Base-by-base conservation (phyloP, 2,797 vertebrate genomes). In the Karalla daura region DNA sequence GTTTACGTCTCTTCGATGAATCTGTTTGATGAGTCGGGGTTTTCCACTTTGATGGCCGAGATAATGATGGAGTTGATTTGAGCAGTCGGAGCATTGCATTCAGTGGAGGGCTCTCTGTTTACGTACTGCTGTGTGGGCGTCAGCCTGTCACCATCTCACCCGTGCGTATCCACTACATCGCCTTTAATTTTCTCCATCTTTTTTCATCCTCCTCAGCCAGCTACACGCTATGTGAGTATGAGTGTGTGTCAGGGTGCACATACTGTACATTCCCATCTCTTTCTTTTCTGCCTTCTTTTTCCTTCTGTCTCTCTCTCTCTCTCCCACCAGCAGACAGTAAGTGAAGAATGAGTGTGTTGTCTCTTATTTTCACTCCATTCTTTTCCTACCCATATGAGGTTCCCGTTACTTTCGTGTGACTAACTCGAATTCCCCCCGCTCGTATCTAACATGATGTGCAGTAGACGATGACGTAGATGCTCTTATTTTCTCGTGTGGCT, bases 191-290 rank as follows among this genome's bases (percentile, higher is more conserved):
- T 85, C 64, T 69, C 81, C 81, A 81, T 82, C 13, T 88, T 83
- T 53, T 86, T 87, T 83, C 28, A 84, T 86, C 84, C 76, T 76
- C 76, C 81, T 91, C 89, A 91, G 90, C 88, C 90, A 40, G 85
- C 87, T 74, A 85, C 71, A 79, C 89, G 86, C 81, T 88, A 87
- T 90, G 89, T 91, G 88, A 91, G 90, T 91, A 90, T 89, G 85
- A 85, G 75, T 82, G 82, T 79, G 80, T 73, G 77, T 83, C 80
- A 76, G 84, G 41, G 39, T 64, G 72, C 83, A 88, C 77, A 80
- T 77, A 41, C 73, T 40, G 39, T 24, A 54, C 18, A 17, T 45
- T 46, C 28, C 68, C n/a, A 59, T 41, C 49, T 35, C 30, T 13
- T 46, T 55, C 39, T 6, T 10, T 43, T 24, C 12, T 39, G 3